phyloP scores from a whole-genome alignment of 1,140 invertebrate genomes.

The Vollenhovia emeryi region DNA sequence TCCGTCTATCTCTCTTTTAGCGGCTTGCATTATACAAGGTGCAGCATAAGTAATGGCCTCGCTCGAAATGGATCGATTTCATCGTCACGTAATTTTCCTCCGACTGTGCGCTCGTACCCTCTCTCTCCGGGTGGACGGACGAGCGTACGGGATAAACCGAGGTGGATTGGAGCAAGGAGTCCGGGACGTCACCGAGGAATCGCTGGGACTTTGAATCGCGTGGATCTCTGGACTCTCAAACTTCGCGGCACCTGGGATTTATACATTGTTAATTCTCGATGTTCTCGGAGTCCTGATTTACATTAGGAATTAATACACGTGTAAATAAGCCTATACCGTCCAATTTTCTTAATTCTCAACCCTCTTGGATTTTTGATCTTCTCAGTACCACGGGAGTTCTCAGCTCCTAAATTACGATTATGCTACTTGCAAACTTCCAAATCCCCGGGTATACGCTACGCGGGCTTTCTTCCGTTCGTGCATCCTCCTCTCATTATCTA shows the following conservation, averaged over 20 bases:
- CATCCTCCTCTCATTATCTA: not conserved
- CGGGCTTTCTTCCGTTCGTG: not conserved
- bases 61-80: conserved; percentile 30
- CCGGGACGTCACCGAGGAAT: not conserved
- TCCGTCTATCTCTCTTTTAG: conserved; percentile 72
- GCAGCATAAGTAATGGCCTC: conserved; percentile 61
- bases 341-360: not conserved
- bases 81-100: not conserved
- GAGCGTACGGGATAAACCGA: not conserved
- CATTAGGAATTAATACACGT: too few relatives aligned
- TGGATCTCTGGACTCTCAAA: not conserved
- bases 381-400: not conserved
- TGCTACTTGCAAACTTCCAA: not conserved
- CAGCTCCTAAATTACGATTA: not conserved
- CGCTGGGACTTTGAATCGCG: not conserved
- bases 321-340: not conserved
- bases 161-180: not conserved
- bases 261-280: not conserved
- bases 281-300: not conserved
- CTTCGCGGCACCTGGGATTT: not conserved
- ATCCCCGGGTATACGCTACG: not conserved
- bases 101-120: not conserved
- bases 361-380: not conserved
- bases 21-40: conserved; percentile 78
- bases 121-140: not conserved